Evolutionary conservation across 2,113 vertebrate genomes (phyloP).

Genomic region (Poecile atricapillus): DNA sequence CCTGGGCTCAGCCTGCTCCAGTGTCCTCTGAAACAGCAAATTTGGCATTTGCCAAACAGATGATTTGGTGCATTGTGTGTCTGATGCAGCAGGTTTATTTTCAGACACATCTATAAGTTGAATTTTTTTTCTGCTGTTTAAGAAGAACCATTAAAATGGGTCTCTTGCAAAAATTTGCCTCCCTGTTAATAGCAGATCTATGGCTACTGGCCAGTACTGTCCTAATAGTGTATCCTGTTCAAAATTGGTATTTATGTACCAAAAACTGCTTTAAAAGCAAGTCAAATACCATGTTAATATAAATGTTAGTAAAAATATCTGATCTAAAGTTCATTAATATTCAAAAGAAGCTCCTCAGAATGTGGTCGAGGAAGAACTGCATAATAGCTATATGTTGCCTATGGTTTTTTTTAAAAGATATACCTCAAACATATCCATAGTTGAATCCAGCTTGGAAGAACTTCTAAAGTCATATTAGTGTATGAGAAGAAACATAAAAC

Average conservation of each 20-base stretch:
- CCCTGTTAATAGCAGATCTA: neutral
- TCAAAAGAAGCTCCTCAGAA: neutral
- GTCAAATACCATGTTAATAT: neutral
- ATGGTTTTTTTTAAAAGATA: fast-evolving
- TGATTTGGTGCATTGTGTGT: neutral
- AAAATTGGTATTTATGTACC: neutral
- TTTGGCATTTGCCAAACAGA: neutral
- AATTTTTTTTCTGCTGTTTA: neutral
- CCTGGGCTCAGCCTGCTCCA: neutral
- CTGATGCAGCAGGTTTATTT: neutral
- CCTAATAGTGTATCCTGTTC: neutral
- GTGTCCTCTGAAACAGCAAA: neutral
- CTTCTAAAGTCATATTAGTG: neutral
- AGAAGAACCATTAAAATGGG: neutral
- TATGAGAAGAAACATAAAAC: neutral
- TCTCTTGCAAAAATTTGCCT: neutral
- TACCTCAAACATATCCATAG: neutral
- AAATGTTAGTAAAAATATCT: neutral
- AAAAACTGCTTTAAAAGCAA: neutral
- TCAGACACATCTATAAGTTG: neutral
- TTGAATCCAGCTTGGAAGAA: neutral
- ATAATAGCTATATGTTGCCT: fast-evolving
- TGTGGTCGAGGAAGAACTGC: neutral
- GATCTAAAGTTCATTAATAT: neutral
- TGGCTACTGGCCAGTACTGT: neutral